Conservation (phyloP, 2,113 vertebrate genomes). For the Coptodon bakossiorum region DNA sequence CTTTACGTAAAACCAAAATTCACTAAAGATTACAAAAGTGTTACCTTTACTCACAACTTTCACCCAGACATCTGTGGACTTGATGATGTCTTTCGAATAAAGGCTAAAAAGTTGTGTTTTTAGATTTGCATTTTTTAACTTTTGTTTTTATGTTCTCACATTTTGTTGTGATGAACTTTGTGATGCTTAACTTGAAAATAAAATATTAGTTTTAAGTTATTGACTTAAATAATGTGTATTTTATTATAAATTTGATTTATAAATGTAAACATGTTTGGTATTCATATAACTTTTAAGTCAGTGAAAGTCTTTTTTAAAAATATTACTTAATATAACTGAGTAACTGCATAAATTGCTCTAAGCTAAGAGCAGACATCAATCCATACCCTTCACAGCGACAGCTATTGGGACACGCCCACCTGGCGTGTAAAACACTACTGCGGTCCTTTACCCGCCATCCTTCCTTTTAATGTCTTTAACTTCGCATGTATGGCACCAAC, state of each 20-base stretch:
- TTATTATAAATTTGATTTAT: accelerated
- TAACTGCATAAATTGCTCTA: background rate
- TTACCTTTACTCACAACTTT: background rate
- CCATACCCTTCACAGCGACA: accelerated
- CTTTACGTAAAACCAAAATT: background rate
- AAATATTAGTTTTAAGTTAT: accelerated
- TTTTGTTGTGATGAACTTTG: background rate
- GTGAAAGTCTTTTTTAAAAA: background rate
- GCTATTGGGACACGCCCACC: background rate
- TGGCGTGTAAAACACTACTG: background rate
- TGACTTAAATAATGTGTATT: background rate
- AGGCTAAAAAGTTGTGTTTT: background rate
- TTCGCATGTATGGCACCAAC: background rate
- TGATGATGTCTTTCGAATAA: accelerated
- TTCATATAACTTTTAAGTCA: background rate
- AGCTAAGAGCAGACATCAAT: accelerated
- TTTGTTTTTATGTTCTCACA: too few species aligned
- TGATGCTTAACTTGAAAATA: accelerated
- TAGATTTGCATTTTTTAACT: background rate
- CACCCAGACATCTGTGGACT: accelerated
- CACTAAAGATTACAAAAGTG: background rate
- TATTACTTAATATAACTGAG: background rate
- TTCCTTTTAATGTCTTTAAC: background rate
- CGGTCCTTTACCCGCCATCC: background rate
- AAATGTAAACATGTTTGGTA: too few species aligned